A percentile compares a stretch with the other conserved stretches of the same genome.
Conservation (phyloP, 2,113 vertebrate species). For the Oreotrochilus melanogaster region DNA sequence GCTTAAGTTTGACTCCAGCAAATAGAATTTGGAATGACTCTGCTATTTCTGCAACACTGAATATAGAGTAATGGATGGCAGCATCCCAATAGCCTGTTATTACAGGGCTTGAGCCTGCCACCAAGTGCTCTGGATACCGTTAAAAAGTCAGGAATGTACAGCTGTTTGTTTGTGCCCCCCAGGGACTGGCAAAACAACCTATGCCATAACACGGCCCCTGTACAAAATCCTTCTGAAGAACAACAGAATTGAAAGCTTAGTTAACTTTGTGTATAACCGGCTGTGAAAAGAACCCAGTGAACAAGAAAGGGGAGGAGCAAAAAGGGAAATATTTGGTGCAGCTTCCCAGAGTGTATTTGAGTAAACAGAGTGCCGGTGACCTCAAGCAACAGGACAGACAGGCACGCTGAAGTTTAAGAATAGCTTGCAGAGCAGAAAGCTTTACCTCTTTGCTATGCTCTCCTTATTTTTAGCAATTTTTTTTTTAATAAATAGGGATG, state of each 20-base stretch:
- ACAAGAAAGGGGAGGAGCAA: background rate
- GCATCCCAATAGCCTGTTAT: conserved; percentile 74
- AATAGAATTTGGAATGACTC: conserved; percentile 72
- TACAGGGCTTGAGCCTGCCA: conserved; percentile 75
- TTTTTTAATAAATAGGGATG: background rate
- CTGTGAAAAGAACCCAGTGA: background rate
- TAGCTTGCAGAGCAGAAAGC: background rate
- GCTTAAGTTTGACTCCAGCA: conserved; percentile 71
- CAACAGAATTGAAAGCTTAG: conserved; percentile 4
- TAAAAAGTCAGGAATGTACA: conserved; percentile 75
- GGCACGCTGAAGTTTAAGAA: background rate
- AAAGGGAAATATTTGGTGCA: background rate
- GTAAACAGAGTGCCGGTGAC: background rate
- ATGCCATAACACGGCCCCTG: background rate
- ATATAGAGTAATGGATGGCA: conserved; percentile 74
- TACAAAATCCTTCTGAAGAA: conserved; percentile 48
- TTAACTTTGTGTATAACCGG: background rate
- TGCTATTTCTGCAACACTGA: conserved; percentile 79
- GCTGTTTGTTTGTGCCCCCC: conserved; percentile 69
- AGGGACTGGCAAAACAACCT: conserved; percentile 36
- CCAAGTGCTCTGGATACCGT: conserved; percentile 40
- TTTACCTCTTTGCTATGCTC: background rate
- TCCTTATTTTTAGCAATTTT: background rate
- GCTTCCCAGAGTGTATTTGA: background rate
- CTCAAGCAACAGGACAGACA: background rate